These are phyloP conservation scores for Enteromius viviparus DNA, from an alignment of 2,797 vertebrate genomes.

Conservation along the genomic window DNA sequence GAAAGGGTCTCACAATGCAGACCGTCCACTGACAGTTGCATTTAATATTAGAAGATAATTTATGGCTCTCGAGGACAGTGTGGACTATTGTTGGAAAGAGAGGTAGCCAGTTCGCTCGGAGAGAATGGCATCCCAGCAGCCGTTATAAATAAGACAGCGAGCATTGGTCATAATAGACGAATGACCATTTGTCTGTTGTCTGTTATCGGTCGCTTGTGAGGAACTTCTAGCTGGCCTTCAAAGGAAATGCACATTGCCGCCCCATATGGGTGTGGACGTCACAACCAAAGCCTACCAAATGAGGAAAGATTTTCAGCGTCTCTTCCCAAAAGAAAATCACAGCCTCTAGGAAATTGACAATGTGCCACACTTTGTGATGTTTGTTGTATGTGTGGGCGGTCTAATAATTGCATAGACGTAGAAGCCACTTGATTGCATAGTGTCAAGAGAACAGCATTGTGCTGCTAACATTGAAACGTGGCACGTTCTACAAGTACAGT, in stretches of 20 bases:
- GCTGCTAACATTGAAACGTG: background rate
- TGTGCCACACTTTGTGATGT: background rate
- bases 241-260: constrained; percentile 58
- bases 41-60: constrained; percentile 65
- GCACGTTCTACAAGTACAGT: background rate
- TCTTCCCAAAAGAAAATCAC: constrained; percentile 10
- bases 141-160: constrained; percentile 64
- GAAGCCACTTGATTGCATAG: constrained; percentile 19
- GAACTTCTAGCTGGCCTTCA: constrained; percentile 62
- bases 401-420: background rate
- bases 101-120: constrained; percentile 39
- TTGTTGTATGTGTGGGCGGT: constrained; percentile 22
- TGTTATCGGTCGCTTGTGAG: constrained; percentile 40
- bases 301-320: constrained; percentile 25
- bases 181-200: constrained; percentile 55
- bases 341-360: constrained; percentile 17
- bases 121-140: constrained; percentile 60
- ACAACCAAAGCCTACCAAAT: constrained; percentile 41
- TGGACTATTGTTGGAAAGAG: constrained; percentile 58
- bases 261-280: constrained; percentile 50
- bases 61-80: constrained; percentile 54
- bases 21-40: constrained; percentile 36
- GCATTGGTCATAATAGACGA: constrained; percentile 64
- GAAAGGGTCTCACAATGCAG: constrained; percentile 52
- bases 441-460: background rate